Base-by-base conservation (phyloP, 2,888 invertebrate genomes). In the Drosophila subsilvestris region DNA sequence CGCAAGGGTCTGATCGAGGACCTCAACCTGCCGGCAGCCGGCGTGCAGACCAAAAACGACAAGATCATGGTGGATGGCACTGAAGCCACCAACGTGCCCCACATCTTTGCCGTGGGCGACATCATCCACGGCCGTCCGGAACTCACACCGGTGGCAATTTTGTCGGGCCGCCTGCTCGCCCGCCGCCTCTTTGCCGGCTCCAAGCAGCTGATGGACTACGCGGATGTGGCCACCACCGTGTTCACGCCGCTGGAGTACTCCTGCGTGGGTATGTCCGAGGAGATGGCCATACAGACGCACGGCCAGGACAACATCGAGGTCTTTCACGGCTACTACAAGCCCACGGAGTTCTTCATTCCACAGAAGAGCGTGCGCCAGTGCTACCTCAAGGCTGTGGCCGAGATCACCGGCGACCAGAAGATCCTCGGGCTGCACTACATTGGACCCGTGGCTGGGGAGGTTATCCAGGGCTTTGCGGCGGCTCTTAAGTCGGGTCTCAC, bases 181-280 rank as follows among this genome's bases (percentile, higher is more conserved):
- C 93, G 95, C 45, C 93, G 97, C 42, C 91, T 97, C 43, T 96
- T 95, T 90, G 94, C 92, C 2, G 93, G 93, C 65, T 92, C 93
- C 18, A 83, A 87, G 0, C 93, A 94, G 63, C 92, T 93, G 22
- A 97, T 97, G 96, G 96, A 97, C 92, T 97, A 97, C 88, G 93
- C 94, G 0, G 96, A 96, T 93, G 95, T 99, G 1, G 97, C 99
- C 27, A 99, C 98, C 10, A 98, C 98, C 0, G 95, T 99, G 0
- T 99, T 99, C 92, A 97, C 98, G 44, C 98, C 99, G 10, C 91
- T 98, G 22, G 99, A 99, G 93, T 99, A 99, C 91, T 97, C 97
- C 9, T 95, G 95, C 90, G 97, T 98, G 18, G 99, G 98, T 2
- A 93, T 97, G 66, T 96, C 98, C 82, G 99, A 99, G 93, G 98